phyloP scores from a whole-genome alignment of 2,113 vertebrate genomes.

The Hyla sarda region DNA sequence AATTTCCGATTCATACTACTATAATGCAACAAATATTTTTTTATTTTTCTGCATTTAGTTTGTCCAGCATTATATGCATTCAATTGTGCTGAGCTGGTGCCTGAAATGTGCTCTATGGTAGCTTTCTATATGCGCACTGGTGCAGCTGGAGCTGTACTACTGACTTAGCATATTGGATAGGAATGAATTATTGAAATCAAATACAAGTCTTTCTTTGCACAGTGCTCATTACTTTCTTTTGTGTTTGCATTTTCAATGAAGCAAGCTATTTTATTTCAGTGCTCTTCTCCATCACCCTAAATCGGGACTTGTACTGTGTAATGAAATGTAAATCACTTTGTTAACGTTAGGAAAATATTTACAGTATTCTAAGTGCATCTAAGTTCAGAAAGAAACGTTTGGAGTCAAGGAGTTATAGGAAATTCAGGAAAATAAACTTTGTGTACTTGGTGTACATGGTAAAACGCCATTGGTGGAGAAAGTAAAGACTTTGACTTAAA shows the following conservation, averaged over 20 bases:
- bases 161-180: constrained; percentile 23
- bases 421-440: background rate
- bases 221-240: constrained; percentile 43
- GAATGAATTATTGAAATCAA: constrained; percentile 53
- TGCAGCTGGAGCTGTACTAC: constrained; percentile 18
- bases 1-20: background rate
- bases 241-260: constrained; percentile 46
- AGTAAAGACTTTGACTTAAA: background rate
- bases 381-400: background rate
- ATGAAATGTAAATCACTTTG: constrained; percentile 14
- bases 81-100: background rate
- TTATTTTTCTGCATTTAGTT: background rate
- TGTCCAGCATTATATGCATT: background rate
- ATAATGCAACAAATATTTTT: background rate
- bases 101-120: background rate
- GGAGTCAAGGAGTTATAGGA: background rate
- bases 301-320: background rate
- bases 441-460: background rate
- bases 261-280: constrained; percentile 1
- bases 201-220: constrained; percentile 23
- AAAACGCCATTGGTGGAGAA: background rate
- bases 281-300: background rate
- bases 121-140: background rate
- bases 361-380: background rate
- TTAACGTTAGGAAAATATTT: background rate